Conservation (phyloP, 37 sponge, comb jelly and placozoan species). For the Eunapius fragilis region DNA sequence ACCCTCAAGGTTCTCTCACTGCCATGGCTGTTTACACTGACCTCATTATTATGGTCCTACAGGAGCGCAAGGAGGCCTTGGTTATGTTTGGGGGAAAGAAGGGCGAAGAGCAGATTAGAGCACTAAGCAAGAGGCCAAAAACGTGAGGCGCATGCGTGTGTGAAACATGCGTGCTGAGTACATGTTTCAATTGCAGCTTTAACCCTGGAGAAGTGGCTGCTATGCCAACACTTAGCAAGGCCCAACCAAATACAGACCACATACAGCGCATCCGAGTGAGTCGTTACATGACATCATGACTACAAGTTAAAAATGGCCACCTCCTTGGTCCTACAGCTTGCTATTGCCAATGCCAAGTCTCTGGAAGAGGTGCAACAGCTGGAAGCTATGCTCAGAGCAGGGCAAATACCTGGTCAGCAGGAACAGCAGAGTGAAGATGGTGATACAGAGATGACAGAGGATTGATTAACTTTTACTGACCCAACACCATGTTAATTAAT, state of each 20-base stretch:
- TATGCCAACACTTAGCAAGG: neutral
- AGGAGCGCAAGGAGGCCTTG: conserved; percentile 81
- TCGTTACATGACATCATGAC: neutral
- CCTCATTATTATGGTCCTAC: neutral
- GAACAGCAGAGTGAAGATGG: neutral
- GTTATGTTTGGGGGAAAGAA: conserved; percentile 75
- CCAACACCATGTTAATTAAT: neutral
- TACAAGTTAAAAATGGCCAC: neutral
- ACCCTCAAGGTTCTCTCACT: conserved; percentile 72
- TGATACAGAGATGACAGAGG: neutral
- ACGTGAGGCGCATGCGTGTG: conserved; percentile 22
- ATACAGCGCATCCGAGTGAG: conserved; percentile 64
- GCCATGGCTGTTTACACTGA: neutral
- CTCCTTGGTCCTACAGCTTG: conserved; percentile 61
- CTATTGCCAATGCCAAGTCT: conserved; percentile 90
- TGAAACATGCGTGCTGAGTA: neutral
- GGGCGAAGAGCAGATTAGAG: conserved; percentile 27
- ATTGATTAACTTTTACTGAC: neutral
- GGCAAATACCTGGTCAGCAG: conserved; percentile 60
- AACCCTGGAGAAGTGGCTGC: conserved; percentile 25
- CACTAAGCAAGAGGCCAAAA: conserved; percentile 51
- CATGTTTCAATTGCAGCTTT: conserved; percentile 22
- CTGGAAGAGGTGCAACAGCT: conserved; percentile 92
- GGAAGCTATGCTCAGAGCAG: conserved; percentile 83
- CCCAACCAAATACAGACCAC: conserved; percentile 53